Base-by-base conservation (phyloP, 2,888 invertebrate genomes). In the Lasioglossum zephyrum region DNA sequence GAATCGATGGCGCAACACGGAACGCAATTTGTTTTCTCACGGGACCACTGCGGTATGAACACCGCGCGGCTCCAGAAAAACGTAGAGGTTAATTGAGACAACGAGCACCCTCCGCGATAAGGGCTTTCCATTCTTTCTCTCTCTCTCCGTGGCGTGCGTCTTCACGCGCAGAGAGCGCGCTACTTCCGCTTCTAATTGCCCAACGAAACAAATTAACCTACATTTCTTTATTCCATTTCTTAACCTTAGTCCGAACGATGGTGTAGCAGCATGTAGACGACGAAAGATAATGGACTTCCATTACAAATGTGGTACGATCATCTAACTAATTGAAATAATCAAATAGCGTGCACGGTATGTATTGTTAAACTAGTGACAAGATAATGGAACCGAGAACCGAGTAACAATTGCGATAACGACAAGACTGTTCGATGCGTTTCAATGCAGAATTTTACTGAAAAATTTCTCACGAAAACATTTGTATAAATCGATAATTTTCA, bases 201-300 rank as follows among this genome's bases (percentile, higher is more conserved):
- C 73, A 75, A 85, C 86, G 41, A 22, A 60, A 78, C 70, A 78
- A 74, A 85, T 86, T 86, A 85, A 86, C 85, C 86, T 77, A 85
- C 86, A 81, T 86, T 76, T 85, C 81, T 77, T 77, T 72, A 84
- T 80, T 84, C 63, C 74, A 84, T 80, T 80, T 84, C 63, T 79
- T 31, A 31, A 31, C 31, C 31, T 31, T 69, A 44, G 44, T 57
- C 73, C 63, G 63, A 84, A 77, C 16, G 70, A 63, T 57, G 60
- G 77, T 36, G 66, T 26, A 76, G 36, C 22, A 13, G 31, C 69
- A 13, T 18, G n/a, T 66, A 22, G 26, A 47, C 69, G 36, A 31
- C 36, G 41, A 26, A 16, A 36, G n/a, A 53, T 57, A 74, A 39
- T 73, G 36, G 70, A 36, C 63, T 60, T 49, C n/a, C 49, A 73